A percentile compares a stretch with the other conserved stretches of the same genome.
phyloP scores from a whole-genome alignment of 1,140 invertebrate species.

The Latrodectus geometricus region DNA sequence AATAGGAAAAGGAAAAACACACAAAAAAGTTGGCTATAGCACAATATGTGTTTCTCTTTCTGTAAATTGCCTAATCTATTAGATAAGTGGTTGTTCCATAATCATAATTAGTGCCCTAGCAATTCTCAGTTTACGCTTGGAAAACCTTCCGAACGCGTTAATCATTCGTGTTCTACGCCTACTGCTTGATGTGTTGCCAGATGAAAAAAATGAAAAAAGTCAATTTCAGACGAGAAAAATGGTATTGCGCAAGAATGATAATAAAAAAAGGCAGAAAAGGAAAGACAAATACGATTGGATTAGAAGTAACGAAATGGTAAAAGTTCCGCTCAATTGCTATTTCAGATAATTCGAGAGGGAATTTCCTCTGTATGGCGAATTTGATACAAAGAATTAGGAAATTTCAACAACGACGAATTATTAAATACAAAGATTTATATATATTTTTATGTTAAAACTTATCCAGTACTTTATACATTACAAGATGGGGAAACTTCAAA shows the following conservation, averaged over 20 bases:
- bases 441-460: too few species aligned
- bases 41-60: not conserved
- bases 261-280: too few species aligned
- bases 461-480: too few species aligned
- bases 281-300: too few species aligned
- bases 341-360: too few species aligned
- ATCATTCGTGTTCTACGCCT: conserved; percentile 27
- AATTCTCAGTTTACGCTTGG: conserved; percentile 37
- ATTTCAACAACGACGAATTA: too few species aligned
- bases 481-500: too few species aligned
- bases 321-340: too few species aligned
- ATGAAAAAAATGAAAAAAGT: not conserved
- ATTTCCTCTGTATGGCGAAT: too few species aligned
- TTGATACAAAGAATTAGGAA: too few species aligned
- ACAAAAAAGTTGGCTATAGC: not conserved
- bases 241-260: not conserved
- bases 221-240: not conserved
- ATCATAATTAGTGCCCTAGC: conserved; percentile 27
- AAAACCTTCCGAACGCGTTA: conserved; percentile 8
- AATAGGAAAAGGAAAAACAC: not conserved
- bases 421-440: too few species aligned
- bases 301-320: too few species aligned
- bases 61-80: not conserved
- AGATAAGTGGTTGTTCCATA: not conserved
- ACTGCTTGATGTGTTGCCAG: not conserved